Evolutionary conservation across 2,113 vertebrate genomes (phyloP).

Genomic region (Triplophysa rosa): DNA sequence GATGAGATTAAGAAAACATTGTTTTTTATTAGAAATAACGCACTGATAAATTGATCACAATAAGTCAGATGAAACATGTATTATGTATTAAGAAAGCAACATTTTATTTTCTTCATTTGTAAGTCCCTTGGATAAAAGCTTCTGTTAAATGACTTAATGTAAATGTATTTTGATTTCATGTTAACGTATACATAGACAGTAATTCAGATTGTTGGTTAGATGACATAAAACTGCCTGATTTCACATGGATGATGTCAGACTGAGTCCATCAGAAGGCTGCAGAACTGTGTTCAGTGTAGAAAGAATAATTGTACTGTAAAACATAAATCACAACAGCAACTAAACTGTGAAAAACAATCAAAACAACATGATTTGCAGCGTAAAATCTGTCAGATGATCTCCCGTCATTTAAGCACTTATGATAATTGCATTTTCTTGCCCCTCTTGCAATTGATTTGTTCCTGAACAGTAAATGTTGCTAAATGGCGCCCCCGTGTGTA

Average conservation of each 20-base stretch:
- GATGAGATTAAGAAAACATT: no score
- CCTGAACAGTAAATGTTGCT: neutral
- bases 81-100: no score
- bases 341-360: neutral
- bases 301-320: constrained; percentile 41
- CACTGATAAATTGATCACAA: no score
- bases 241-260: neutral
- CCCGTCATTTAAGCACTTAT: neutral
- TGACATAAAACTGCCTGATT: neutral
- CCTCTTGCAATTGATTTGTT: neutral
- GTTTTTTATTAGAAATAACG: no score
- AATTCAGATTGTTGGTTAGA: neutral
- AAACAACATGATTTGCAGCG: neutral
- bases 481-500: constrained; percentile 24
- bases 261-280: constrained; percentile 1
- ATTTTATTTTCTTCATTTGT: no score
- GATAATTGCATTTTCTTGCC: neutral
- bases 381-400: neutral
- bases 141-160: no score
- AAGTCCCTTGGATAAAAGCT: no score
- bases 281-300: constrained; percentile 27
- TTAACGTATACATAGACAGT: neutral
- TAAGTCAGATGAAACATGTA: no score
- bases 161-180: no score
- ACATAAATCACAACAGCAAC: neutral